Evolutionary conservation across 2,113 vertebrate genomes (phyloP), one percentile per base, ranked within the genome.

Genomic region (Drymodes brunneopygia): DNA sequence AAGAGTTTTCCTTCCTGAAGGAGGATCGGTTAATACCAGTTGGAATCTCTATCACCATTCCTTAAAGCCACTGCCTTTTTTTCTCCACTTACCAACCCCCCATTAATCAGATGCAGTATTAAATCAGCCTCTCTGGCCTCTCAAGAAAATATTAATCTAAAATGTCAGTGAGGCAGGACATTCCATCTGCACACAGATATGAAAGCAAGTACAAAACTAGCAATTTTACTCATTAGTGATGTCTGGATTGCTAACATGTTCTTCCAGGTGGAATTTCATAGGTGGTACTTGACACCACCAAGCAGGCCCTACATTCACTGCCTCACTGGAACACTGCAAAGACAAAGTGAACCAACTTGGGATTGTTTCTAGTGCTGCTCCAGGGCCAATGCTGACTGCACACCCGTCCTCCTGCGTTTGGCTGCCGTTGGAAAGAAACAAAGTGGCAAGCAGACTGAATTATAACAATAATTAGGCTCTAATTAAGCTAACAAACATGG

Each of bases 351-450:
- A 82, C 15, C 38, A 74, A 9, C 25, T 35, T 9, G 15, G 10
- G 58, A 48, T 22, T 10, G 24, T 21, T 64, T 18, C 44, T 10
- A 33, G 31, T 1, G 21, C 0, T 8, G 22, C 23, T 29, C 8
- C 56, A 45, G 28, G 45, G 56, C 18, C 25, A 54, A 3, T 2
- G 14, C 22, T 28, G 38, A 15, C 29, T 12, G 15, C 6, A n/a
- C 19, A 35, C 17, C 3, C 2, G 0, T 10, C 33, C 38, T 74
- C 40, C 73, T 12, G 18, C 3, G 0, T 29, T 16, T 5, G 22
- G 11, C 17, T 70, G 9, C 27, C 54, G 0, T 5, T 57, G 12
- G 6, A 29, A 69, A 64, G 48, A 36, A 57, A 66, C 18, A 16
- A 45, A 69, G 7, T 0, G 6, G 53, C 27, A 57, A 57, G 29